Evolutionary conservation across 2,113 vertebrate genomes (phyloP).

Genomic region (Gallinago paraguaiae): DNA sequence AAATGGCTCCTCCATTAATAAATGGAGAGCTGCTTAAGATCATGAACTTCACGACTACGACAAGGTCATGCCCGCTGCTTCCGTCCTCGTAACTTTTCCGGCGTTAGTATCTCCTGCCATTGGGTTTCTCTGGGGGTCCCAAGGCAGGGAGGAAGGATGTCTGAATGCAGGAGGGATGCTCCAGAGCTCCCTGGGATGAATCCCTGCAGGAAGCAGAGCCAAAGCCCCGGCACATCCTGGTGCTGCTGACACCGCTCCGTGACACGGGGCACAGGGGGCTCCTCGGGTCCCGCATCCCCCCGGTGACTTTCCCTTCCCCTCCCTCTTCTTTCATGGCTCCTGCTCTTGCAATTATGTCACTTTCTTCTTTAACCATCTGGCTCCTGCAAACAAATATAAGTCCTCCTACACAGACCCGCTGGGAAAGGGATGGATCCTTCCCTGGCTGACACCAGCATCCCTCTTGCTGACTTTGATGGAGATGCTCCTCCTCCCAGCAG

Average conservation of each 20-base stretch:
- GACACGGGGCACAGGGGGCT: accelerated
- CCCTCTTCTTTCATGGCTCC: neutral
- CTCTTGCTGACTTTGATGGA: neutral
- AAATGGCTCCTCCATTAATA: constrained; percentile 29
- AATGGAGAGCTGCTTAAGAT: constrained; percentile 35
- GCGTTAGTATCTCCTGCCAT: accelerated
- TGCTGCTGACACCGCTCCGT: neutral
- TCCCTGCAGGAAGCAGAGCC: neutral
- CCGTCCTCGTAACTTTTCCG: neutral
- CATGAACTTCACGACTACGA: neutral
- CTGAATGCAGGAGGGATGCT: accelerated
- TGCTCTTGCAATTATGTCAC: constrained; percentile 28
- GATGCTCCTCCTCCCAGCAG: accelerated
- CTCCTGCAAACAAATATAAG: constrained; percentile 52
- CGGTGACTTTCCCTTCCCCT: neutral
- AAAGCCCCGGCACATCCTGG: neutral
- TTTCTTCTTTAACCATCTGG: constrained; percentile 58
- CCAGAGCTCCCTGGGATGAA: neutral
- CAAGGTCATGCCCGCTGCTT: neutral
- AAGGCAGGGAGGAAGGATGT: neutral
- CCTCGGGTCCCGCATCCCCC: neutral
- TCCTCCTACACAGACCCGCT: constrained; percentile 58
- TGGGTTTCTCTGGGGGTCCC: neutral
- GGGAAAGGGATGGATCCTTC: constrained; percentile 33
- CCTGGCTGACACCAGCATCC: neutral